phyloP scores from a whole-genome alignment of 2,888 invertebrate genomes.

The Drosophila parthenogenetica region DNA sequence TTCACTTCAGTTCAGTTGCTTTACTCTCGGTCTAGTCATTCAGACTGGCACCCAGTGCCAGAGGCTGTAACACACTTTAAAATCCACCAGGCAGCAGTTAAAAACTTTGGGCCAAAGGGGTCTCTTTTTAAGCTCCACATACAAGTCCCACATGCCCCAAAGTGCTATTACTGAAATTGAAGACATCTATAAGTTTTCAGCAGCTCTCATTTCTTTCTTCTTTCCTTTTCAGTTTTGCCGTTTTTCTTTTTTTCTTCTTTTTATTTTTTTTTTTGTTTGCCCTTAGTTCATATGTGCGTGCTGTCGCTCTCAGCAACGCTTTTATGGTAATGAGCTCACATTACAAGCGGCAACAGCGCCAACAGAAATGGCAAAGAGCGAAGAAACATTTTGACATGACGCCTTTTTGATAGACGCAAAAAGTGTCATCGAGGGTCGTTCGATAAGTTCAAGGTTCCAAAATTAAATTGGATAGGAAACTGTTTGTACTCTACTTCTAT shows the following conservation, averaged over 20 bases:
- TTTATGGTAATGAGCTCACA: conserved; percentile 80
- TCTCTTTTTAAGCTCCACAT: conserved; percentile 32
- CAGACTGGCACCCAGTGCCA: conserved; percentile 19
- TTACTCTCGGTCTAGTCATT: conserved; percentile 2
- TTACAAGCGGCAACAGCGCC: conserved; percentile 58
- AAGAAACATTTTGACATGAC: conserved; percentile 67
- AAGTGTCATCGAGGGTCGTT: conserved; percentile 45
- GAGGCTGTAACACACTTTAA: conserved; percentile 64
- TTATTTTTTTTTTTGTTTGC: background rate
- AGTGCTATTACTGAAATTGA: conserved; percentile 80
- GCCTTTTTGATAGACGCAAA: conserved; percentile 65
- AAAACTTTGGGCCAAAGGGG: conserved; percentile 68
- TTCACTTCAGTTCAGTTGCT: background rate
- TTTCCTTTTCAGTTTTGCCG: conserved; percentile 13
- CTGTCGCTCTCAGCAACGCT: conserved; percentile 61
- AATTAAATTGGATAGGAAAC: background rate
- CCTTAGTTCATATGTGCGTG: conserved; percentile 50
- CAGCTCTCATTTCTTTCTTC: conserved; percentile 21
- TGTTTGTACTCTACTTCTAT: background rate
- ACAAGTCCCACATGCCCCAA: conserved; percentile 72
- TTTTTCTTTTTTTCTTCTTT: background rate
- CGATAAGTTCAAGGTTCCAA: conserved; percentile 18
- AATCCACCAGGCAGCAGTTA: conserved; percentile 73
- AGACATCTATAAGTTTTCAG: conserved; percentile 76
- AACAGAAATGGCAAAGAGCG: conserved; percentile 36